A percentile compares a stretch with the other conserved stretches of the same genome.
These are phyloP conservation scores for Drosophila meridionalis DNA, from an alignment of 2,888 invertebrate genomes.

Conservation along the genomic window DNA sequence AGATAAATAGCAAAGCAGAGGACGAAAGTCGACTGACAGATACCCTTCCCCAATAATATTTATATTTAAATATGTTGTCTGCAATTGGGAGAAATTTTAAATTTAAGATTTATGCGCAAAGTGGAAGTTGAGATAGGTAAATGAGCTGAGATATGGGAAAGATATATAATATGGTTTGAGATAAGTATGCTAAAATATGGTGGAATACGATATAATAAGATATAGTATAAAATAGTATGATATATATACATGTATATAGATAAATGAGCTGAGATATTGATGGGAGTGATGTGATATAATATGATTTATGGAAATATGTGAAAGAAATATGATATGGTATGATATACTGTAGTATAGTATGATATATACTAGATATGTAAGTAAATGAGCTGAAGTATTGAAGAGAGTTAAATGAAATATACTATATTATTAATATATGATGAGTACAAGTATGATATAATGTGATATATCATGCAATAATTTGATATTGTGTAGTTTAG, in stretches of 20 bases:
- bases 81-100: too few species aligned
- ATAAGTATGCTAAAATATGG: background rate
- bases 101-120: background rate
- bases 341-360: background rate
- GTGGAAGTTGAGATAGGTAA: background rate
- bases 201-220: background rate
- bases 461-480: too few species aligned
- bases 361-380: background rate
- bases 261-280: too few species aligned
- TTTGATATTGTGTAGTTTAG: too few species aligned
- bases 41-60: background rate
- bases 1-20: background rate
- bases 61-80: background rate
- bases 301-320: too few species aligned
- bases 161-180: background rate
- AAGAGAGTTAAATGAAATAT: background rate
- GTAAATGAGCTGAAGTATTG: background rate
- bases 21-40: background rate
- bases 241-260: too few species aligned
- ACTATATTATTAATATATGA: background rate
- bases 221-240: background rate
- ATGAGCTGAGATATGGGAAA: too few species aligned
- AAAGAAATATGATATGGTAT: background rate
- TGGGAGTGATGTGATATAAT: background rate
- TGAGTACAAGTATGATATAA: too few species aligned